Evolutionary conservation across 1,140 invertebrate species (phyloP).

Genomic region (Eueides isabella): DNA sequence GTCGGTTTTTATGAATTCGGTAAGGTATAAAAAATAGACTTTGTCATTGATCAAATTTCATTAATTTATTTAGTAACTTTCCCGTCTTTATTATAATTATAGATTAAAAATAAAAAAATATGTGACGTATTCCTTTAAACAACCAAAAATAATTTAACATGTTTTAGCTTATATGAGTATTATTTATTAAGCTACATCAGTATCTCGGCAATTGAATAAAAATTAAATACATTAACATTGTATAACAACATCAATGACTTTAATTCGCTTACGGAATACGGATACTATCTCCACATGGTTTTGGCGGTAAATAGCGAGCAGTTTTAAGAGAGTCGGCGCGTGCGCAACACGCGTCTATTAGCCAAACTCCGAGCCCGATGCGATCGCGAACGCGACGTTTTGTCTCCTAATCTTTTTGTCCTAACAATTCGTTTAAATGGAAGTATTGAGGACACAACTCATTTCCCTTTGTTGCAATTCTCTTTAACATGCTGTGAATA

Average conservation of each 20-base stretch:
- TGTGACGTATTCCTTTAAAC: neutral
- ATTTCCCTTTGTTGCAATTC: slow-evolving; percentile 71
- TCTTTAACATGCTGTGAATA: slow-evolving; percentile 74
- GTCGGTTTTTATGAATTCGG: too few species aligned
- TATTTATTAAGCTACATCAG: slow-evolving; percentile 34
- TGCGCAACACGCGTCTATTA: slow-evolving; percentile 70
- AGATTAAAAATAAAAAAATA: too few species aligned
- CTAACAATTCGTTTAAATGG: slow-evolving; percentile 69
- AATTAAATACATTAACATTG: slow-evolving; percentile 37
- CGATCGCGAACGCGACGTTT: slow-evolving; percentile 75
- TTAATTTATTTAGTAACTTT: neutral
- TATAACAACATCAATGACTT: slow-evolving; percentile 70
- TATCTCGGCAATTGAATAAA: slow-evolving; percentile 49
- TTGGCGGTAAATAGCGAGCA: slow-evolving; percentile 73
- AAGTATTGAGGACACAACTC: slow-evolving; percentile 77
- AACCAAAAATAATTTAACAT: neutral
- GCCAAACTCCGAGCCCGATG: slow-evolving; percentile 60
- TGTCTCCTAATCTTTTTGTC: slow-evolving; percentile 74
- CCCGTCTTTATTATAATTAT: neutral
- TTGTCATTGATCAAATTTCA: neutral
- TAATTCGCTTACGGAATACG: slow-evolving; percentile 41
- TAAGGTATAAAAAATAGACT: too few species aligned
- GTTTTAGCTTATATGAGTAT: neutral
- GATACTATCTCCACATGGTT: slow-evolving; percentile 65
- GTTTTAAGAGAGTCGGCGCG: slow-evolving; percentile 69